Percentiles rank a stretch among this genome's conserved stretches.
Evolutionary conservation across 2,113 vertebrate genomes (phyloP).

Genomic region (Anoura caudifer): DNA sequence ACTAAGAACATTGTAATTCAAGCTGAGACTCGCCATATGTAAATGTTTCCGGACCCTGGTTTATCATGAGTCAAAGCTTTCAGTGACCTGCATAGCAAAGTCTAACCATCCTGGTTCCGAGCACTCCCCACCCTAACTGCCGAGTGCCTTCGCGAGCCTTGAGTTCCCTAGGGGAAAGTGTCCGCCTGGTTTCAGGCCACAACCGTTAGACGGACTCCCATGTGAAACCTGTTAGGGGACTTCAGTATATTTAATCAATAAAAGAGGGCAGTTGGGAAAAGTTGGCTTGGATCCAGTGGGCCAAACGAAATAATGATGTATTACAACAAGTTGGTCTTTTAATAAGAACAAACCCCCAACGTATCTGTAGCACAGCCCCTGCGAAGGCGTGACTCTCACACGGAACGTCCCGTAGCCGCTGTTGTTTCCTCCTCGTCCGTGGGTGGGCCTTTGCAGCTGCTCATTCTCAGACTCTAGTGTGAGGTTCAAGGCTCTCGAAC

Average conservation of each 20-base stretch:
- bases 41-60: not conserved
- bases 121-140: not conserved
- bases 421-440: not conserved
- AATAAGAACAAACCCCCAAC: not conserved
- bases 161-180: not conserved
- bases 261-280: not conserved
- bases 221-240: not conserved
- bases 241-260: not conserved
- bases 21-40: not conserved
- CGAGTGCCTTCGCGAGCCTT: not conserved
- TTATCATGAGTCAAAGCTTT: not conserved
- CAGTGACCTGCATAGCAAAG: not conserved
- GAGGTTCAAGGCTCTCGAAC: not conserved
- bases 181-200: not conserved
- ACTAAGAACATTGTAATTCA: too few species aligned
- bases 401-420: fast-evolving
- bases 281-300: not conserved
- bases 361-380: too few species aligned
- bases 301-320: not conserved
- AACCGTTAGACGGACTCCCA: not conserved
- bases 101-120: not conserved
- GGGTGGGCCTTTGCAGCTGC: not conserved
- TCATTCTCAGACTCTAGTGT: too few species aligned
- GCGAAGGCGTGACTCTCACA: not conserved
- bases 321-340: not conserved